phyloP scores from a whole-genome alignment of 2,888 invertebrate species.

The Trissonchulus sp. region DNA sequence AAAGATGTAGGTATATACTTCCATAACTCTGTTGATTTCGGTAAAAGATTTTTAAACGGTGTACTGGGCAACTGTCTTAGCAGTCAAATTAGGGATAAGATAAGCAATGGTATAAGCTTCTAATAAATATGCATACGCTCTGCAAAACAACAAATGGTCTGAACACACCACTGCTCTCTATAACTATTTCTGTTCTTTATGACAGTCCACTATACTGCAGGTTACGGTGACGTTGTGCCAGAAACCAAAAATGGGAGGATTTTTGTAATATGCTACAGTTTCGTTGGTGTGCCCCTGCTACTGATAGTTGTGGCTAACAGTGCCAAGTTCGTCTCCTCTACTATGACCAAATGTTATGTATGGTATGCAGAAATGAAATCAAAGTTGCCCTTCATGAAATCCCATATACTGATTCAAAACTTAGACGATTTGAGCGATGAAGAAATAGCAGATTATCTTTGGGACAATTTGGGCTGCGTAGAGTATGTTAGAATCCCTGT shows the following conservation, averaged over 20 bases:
- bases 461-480: slow-evolving; percentile 27
- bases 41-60: too few species aligned
- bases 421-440: slow-evolving; percentile 12
- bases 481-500: slow-evolving; percentile 8
- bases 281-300: slow-evolving; percentile 22
- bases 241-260: slow-evolving; percentile 7
- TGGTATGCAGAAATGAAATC: neutral
- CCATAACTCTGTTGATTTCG: too few species aligned
- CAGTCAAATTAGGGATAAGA: too few species aligned
- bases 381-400: neutral
- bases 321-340: slow-evolving; percentile 27
- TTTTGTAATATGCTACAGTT: slow-evolving; percentile 18
- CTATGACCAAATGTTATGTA: neutral
- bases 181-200: too few species aligned
- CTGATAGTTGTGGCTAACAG: slow-evolving; percentile 14
- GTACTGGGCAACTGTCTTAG: too few species aligned
- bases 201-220: too few species aligned
- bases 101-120: too few species aligned
- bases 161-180: too few species aligned
- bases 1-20: too few species aligned
- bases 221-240: slow-evolving; percentile 25
- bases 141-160: too few species aligned
- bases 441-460: slow-evolving; percentile 26
- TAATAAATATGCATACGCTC: too few species aligned
- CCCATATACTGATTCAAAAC: neutral